Conservation (phyloP, 2,888 invertebrate genomes). For the Eupithecia insigniata region DNA sequence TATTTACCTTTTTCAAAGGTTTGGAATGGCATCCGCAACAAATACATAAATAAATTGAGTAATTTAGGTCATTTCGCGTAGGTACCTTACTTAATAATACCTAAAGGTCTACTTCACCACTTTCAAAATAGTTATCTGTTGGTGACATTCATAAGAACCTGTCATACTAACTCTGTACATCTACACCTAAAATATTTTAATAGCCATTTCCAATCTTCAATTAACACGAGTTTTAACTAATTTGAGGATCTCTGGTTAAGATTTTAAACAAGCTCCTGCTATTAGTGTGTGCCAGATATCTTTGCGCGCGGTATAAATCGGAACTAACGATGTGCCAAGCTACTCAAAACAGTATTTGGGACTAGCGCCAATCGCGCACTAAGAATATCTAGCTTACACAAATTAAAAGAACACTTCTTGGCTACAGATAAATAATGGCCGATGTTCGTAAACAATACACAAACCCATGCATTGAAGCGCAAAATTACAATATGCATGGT, state of each 20-base stretch:
- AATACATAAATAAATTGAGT: slow-evolving; percentile 54
- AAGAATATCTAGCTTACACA: background rate
- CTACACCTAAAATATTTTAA: slow-evolving; percentile 10
- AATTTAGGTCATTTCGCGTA: slow-evolving; percentile 48
- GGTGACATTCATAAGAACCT: slow-evolving; percentile 21
- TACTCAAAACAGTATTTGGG: background rate
- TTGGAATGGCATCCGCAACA: slow-evolving; percentile 80
- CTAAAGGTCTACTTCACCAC: slow-evolving; percentile 23
- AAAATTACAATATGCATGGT: slow-evolving; percentile 18
- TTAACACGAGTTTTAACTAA: background rate
- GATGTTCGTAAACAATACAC: slow-evolving; percentile 11
- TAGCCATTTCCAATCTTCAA: slow-evolving; percentile 17
- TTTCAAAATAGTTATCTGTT: slow-evolving; percentile 25
- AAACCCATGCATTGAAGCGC: slow-evolving; percentile 17
- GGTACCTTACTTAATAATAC: slow-evolving; percentile 36
- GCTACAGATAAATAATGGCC: slow-evolving; percentile 10
- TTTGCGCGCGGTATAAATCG: background rate
- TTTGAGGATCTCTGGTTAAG: background rate
- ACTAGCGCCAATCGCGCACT: background rate
- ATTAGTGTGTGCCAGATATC: background rate
- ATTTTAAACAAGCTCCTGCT: background rate
- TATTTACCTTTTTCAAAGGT: slow-evolving; percentile 80
- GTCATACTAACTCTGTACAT: slow-evolving; percentile 16
- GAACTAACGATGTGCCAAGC: slow-evolving; percentile 1
- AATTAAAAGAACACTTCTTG: background rate